These are phyloP conservation scores for Chrysomela aeneicollis DNA, from an alignment of 2,888 invertebrate genomes.

Conservation along the genomic window DNA sequence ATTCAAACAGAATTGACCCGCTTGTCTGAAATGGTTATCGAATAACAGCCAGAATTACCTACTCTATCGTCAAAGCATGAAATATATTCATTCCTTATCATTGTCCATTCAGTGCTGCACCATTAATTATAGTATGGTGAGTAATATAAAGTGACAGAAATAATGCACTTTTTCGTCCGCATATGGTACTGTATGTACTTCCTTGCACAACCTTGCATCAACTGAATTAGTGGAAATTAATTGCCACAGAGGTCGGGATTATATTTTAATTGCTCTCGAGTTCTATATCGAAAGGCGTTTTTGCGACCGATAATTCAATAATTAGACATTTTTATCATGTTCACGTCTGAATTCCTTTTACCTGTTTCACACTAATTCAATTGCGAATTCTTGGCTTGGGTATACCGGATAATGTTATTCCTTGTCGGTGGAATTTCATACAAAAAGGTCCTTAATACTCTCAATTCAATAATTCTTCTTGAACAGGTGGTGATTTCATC, in stretches of 20 bases:
- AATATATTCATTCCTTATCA: too few species aligned
- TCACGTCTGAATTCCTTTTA: conserved; percentile 2
- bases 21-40: too few species aligned
- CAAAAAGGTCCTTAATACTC: too few species aligned
- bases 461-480: too few species aligned
- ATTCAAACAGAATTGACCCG: too few species aligned
- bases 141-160: not conserved
- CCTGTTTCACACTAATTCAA: not conserved
- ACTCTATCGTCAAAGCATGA: too few species aligned
- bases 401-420: not conserved
- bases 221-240: not conserved
- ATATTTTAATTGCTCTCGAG: conserved; percentile 27
- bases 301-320: not conserved
- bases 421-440: too few species aligned
- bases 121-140: not conserved
- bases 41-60: too few species aligned
- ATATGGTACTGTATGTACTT: not conserved
- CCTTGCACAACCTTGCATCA: not conserved
- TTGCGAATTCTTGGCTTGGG: not conserved
- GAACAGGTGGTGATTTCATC: too few species aligned
- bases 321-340: not conserved
- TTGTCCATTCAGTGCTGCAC: not conserved
- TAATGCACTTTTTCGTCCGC: not conserved
- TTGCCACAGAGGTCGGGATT: conserved; percentile 22
- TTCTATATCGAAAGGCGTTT: conserved; percentile 6